Conservation (phyloP, 2,888 invertebrate genomes). For the Apamea crenata region DNA sequence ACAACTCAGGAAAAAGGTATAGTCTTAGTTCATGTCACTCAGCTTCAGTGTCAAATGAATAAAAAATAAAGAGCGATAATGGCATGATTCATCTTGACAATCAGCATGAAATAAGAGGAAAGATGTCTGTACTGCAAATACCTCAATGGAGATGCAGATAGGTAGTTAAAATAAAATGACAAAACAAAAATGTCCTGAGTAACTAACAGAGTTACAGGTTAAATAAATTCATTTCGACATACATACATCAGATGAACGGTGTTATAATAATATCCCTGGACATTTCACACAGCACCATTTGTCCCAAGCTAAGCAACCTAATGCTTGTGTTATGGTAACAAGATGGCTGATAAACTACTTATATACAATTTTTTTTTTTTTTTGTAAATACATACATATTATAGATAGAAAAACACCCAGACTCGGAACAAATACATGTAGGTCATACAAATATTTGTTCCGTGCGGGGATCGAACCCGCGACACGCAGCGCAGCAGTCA, state of each 20-base stretch:
- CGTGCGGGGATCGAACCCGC: no score
- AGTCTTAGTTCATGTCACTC: not conserved
- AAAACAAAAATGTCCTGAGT: not conserved
- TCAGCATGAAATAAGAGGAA: slow-evolving; percentile 7
- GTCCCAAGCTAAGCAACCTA: no score
- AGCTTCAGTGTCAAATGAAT: not conserved
- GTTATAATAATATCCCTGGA: no score
- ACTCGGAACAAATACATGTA: no score
- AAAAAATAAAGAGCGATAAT: not conserved
- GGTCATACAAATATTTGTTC: no score
- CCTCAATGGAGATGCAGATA: slow-evolving; percentile 2
- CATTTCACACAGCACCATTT: no score
- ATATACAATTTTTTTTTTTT: no score
- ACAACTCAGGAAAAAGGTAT: not conserved
- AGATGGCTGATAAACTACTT: no score
- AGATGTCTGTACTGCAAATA: not conserved
- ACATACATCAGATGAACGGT: slow-evolving; percentile 19
- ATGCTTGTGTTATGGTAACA: no score
- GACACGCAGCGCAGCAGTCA: no score
- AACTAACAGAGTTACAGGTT: not conserved
- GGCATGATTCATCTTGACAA: not conserved
- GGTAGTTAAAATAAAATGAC: slow-evolving; percentile 1
- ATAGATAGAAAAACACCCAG: no score
- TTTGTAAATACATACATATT: no score
- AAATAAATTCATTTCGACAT: slow-evolving; percentile 22